Evolutionary conservation across 2,113 vertebrate species (phyloP).

Genomic region (Clarias gariepinus): DNA sequence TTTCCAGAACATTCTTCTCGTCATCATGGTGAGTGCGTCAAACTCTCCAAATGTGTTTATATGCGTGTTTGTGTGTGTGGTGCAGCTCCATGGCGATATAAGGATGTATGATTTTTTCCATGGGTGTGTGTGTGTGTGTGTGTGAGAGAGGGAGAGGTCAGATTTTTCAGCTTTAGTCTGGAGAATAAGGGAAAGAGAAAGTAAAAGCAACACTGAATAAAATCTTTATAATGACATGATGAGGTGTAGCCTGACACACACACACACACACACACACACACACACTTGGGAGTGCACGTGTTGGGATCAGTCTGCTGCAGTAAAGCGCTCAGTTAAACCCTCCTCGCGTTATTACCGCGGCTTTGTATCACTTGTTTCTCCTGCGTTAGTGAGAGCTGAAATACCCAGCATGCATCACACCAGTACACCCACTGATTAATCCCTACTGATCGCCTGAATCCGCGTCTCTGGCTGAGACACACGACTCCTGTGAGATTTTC

Average conservation of each 20-base stretch:
- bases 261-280: neutral
- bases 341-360: too few relatives aligned
- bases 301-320: too few relatives aligned
- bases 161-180: neutral
- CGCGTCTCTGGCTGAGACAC: too few relatives aligned
- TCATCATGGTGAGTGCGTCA: conserved; percentile 85
- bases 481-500: too few relatives aligned
- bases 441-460: too few relatives aligned
- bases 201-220: neutral
- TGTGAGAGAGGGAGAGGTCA: too few relatives aligned
- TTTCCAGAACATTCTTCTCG: conserved; percentile 93
- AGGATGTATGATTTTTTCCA: neutral
- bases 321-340: too few relatives aligned
- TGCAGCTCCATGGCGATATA: neutral
- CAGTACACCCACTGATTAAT: too few relatives aligned
- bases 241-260: neutral
- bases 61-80: neutral
- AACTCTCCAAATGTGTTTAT: neutral
- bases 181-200: neutral
- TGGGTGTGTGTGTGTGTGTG: neutral
- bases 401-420: too few relatives aligned
- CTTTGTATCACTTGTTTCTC: too few relatives aligned
- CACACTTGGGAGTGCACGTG: too few relatives aligned
- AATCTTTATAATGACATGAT: neutral
- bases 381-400: too few relatives aligned